Evolutionary conservation across 2,888 invertebrate species (phyloP).

Genomic region (Lasioglossum leucozonium): DNA sequence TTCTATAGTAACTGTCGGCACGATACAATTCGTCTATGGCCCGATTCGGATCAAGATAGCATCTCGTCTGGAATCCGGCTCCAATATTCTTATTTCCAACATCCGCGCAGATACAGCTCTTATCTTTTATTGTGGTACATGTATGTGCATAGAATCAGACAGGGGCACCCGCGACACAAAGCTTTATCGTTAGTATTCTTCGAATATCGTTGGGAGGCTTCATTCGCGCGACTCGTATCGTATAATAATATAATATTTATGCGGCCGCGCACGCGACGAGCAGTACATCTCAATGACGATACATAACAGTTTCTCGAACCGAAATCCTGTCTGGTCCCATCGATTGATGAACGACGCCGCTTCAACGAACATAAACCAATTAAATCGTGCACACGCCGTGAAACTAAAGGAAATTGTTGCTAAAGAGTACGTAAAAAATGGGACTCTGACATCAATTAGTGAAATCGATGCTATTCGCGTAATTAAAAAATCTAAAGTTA

Average conservation of each 20-base stretch:
- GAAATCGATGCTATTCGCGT: too few species aligned
- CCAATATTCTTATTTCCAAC: not conserved
- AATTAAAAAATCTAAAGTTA: not conserved
- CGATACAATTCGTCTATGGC: not conserved
- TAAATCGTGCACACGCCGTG: not conserved
- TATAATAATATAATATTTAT: slow-evolving; percentile 26
- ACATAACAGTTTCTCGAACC: slow-evolving; percentile 9
- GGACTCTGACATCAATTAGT: not conserved
- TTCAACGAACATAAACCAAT: not conserved
- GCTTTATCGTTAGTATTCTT: slow-evolving; percentile 15
- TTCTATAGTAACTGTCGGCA: not conserved
- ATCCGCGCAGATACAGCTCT: not conserved
- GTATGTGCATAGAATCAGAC: not conserved
- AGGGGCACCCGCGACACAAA: not conserved
- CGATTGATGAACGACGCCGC: not conserved
- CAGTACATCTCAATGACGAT: slow-evolving; percentile 26
- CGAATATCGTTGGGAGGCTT: slow-evolving; percentile 7
- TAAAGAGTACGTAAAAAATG: not conserved
- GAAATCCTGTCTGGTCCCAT: not conserved
- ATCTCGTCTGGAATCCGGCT: not conserved
- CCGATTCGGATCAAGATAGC: not conserved
- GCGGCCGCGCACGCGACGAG: slow-evolving; percentile 7
- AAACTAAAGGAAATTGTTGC: not conserved
- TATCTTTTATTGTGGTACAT: not conserved
- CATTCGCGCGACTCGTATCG: slow-evolving; percentile 28